Evolutionary conservation across 2,888 invertebrate genomes (phyloP).

Genomic region (Calliphora vomitoria): DNA sequence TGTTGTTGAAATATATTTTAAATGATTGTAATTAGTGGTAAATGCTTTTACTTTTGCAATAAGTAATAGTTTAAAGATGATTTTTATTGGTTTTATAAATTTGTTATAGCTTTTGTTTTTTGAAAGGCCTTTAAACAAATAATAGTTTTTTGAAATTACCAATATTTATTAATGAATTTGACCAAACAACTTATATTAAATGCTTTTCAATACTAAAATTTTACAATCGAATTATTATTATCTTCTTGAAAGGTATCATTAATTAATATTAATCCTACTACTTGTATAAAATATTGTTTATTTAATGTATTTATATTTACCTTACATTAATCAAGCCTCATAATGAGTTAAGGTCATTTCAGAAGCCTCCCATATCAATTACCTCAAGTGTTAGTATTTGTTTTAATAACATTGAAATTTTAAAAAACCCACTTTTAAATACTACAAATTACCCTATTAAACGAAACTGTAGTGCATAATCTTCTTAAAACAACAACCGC

Average conservation of each 20-base stretch:
- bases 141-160: neutral
- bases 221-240: too few relatives aligned
- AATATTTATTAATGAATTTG: neutral
- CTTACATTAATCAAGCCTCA: neutral
- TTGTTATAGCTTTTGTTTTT: constrained; percentile 12
- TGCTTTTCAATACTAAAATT: too few relatives aligned
- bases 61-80: neutral
- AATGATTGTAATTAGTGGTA: neutral
- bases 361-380: neutral
- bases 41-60: constrained; percentile 5
- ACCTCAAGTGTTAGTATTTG: too few relatives aligned
- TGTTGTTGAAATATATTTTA: neutral
- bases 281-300: neutral
- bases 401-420: too few relatives aligned
- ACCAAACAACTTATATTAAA: neutral
- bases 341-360: constrained; percentile 19
- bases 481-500: neutral
- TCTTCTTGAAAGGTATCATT: too few relatives aligned
- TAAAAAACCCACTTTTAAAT: too few relatives aligned
- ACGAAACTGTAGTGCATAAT: neutral
- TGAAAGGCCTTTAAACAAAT: neutral
- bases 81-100: neutral
- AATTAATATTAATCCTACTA: neutral
- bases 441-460: neutral
- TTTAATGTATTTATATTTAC: too few relatives aligned